Percentiles rank a stretch among this genome's conserved stretches.
phyloP scores from a whole-genome alignment of 2,113 vertebrate species.

The Jacana jacana region DNA sequence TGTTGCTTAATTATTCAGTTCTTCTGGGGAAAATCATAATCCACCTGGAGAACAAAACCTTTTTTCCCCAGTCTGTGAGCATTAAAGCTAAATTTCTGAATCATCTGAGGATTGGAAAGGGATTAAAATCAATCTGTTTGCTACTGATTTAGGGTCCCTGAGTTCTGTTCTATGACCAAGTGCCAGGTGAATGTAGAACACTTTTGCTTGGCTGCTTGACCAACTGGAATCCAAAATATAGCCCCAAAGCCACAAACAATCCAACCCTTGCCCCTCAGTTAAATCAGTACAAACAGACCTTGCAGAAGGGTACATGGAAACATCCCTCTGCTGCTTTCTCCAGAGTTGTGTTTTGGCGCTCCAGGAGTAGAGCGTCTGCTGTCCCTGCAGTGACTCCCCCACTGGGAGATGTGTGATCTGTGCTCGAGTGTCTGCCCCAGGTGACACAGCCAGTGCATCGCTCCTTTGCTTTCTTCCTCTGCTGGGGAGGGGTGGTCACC shows the following conservation, averaged over 20 bases:
- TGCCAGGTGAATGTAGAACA: not conserved
- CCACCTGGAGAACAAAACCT: not conserved
- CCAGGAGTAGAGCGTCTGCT: not conserved
- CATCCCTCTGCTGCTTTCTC: not conserved
- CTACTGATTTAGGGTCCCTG: not conserved
- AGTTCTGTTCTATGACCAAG: not conserved
- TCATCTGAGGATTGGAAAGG: not conserved
- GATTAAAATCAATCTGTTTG: not conserved
- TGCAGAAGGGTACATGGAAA: not conserved
- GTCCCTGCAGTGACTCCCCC: not conserved
- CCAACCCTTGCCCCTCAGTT: not conserved
- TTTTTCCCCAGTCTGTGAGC: not conserved
- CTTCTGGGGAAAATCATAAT: not conserved
- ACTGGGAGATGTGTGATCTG: not conserved
- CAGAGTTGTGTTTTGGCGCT: not conserved
- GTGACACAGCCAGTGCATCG: not conserved
- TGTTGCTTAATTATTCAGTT: not conserved
- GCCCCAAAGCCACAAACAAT: not conserved
- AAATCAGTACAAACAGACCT: not conserved
- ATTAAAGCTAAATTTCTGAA: not conserved
- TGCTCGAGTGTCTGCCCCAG: not conserved
- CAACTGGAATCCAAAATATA: not conserved
- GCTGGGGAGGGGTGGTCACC: not conserved
- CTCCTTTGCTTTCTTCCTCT: not conserved
- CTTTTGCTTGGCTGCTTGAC: not conserved